Conservation (phyloP, 2,888 invertebrate genomes). For the Tubulanus polymorphus region DNA sequence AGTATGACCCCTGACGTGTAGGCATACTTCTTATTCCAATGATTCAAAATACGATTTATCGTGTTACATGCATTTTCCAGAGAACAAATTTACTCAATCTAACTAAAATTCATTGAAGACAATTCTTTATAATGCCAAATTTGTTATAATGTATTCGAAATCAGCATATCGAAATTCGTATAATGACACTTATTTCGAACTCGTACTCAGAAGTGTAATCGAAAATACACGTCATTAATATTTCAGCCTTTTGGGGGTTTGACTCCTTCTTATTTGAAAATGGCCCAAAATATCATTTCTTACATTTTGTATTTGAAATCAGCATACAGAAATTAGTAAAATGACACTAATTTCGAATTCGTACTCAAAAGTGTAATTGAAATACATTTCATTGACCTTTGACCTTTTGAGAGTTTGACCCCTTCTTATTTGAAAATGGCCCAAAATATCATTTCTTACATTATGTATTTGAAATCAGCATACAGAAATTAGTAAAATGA, state of each 20-base stretch:
- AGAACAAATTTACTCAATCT: not conserved
- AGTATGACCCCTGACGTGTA: too few relatives aligned
- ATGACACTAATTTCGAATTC: not conserved
- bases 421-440: not conserved
- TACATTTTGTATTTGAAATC: not conserved
- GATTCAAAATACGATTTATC: too few relatives aligned
- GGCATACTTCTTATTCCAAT: too few relatives aligned
- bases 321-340: not conserved
- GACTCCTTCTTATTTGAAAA: not conserved
- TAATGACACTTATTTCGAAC: too few relatives aligned
- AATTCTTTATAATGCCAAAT: not conserved
- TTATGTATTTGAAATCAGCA: not conserved
- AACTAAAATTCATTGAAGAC: not conserved
- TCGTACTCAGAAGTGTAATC: too few relatives aligned
- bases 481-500: not conserved
- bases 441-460: not conserved
- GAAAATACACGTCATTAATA: too few relatives aligned
- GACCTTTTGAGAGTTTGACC: not conserved
- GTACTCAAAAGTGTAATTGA: not conserved
- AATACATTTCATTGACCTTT: not conserved
- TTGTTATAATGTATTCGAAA: not conserved
- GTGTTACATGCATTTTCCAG: too few relatives aligned
- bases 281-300: not conserved
- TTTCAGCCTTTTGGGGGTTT: too few relatives aligned
- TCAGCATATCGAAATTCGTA: too few relatives aligned